These are phyloP conservation scores for Botia kubotai DNA, from an alignment of 2,797 vertebrate genomes.

Conservation along the genomic window DNA sequence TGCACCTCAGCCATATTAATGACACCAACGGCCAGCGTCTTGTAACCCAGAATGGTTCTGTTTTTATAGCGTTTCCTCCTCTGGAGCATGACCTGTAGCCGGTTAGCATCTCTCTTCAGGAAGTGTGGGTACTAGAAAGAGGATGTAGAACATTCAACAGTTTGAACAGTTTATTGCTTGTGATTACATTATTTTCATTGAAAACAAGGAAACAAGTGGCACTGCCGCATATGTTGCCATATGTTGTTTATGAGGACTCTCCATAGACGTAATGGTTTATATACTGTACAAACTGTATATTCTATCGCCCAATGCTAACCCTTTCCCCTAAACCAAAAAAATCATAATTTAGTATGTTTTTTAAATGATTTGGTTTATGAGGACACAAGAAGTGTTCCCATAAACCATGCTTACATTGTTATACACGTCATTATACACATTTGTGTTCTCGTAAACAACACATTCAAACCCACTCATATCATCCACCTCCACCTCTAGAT, in stretches of 20 bases:
- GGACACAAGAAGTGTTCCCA: too few species aligned
- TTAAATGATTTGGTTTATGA: too few species aligned
- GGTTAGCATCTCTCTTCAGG: conserved; percentile 83
- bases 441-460: too few species aligned
- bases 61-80: conserved; percentile 84
- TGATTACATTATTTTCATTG: conserved; percentile 43
- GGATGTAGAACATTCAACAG: background rate
- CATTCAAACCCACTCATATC: background rate
- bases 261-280: too few species aligned
- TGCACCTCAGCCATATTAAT: conserved; percentile 85
- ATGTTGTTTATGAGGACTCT: too few species aligned
- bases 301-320: too few species aligned
- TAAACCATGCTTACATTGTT: too few species aligned
- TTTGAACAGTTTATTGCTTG: conserved; percentile 15
- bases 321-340: too few species aligned
- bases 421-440: too few species aligned
- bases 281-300: too few species aligned
- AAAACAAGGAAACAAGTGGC: conserved; percentile 4
- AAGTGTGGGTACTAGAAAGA: conserved; percentile 81
- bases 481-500: background rate
- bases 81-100: conserved; percentile 84
- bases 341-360: too few species aligned
- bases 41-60: conserved; percentile 84
- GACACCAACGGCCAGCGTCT: conserved; percentile 81
- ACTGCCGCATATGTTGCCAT: background rate